Percentiles rank a stretch among this genome's conserved stretches.
Conservation (phyloP, 2,797 vertebrate species). For the Crocodylus rhombifer region DNA sequence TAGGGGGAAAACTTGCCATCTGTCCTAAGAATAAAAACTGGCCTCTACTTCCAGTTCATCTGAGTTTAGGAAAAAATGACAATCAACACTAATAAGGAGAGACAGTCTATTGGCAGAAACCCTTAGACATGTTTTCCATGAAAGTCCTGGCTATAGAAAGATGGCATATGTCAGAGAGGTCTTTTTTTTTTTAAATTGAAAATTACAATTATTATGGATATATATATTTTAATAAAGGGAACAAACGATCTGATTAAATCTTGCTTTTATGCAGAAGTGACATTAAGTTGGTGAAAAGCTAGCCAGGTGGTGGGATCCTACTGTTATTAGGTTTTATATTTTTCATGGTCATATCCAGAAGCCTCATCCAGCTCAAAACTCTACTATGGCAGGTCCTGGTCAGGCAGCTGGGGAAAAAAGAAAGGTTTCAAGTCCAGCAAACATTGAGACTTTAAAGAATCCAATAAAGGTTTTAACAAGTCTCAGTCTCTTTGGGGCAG, state of each 20-base stretch:
- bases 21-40: not conserved
- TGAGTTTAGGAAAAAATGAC: not conserved
- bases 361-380: no score
- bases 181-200: not conserved
- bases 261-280: not conserved
- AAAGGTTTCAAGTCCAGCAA: not conserved
- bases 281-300: not conserved
- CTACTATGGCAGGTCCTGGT: not conserved
- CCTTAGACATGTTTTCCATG: accelerated
- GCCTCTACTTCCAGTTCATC: not conserved
- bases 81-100: not conserved
- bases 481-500: not conserved
- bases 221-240: not conserved
- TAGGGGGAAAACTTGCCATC: not conserved
- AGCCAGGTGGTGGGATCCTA: not conserved
- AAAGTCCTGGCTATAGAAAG: not conserved
- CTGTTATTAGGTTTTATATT: not conserved
- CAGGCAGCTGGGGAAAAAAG: not conserved
- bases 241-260: not conserved
- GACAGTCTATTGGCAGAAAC: not conserved
- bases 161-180: not conserved
- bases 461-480: not conserved
- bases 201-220: not conserved
- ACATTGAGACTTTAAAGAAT: not conserved
- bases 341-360: not conserved